These are phyloP conservation scores for Danio jaintianensis DNA, from an alignment of 2,797 vertebrate species.

Conservation along the genomic window DNA sequence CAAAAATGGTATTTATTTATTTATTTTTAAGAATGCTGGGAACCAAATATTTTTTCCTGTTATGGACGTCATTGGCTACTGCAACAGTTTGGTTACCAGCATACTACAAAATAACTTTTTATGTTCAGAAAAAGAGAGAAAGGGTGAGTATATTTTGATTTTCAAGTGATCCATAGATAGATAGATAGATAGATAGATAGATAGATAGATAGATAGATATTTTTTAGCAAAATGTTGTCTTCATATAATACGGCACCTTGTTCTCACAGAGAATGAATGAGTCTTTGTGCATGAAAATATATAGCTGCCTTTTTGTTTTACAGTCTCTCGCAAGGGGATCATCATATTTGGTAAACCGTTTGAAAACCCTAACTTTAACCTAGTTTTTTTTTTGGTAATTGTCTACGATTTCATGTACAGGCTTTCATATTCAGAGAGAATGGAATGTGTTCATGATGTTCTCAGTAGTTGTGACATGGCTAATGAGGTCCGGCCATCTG, in stretches of 20 bases:
- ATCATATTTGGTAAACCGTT: not conserved
- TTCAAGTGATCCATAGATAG: no score
- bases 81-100: no score
- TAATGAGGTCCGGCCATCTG: conserved; percentile 80
- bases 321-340: not conserved
- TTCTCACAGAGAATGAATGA: not conserved
- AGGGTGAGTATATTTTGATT: no score
- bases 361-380: not conserved
- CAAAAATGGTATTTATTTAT: no score
- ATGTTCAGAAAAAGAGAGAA: no score
- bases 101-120: no score
- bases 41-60: no score
- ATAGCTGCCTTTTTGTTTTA: not conserved
- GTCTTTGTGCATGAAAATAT: not conserved
- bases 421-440: conserved; percentile 70
- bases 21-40: no score
- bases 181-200: no score
- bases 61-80: no score
- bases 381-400: conserved; percentile 65
- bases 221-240: not conserved
- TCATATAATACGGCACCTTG: not conserved
- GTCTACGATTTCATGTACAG: conserved; percentile 65
- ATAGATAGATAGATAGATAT: no score
- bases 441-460: conserved; percentile 78
- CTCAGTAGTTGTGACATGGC: conserved; percentile 81